These are phyloP conservation scores for Melieria crassipennis DNA, from an alignment of 2,888 invertebrate species.

Conservation along the genomic window DNA sequence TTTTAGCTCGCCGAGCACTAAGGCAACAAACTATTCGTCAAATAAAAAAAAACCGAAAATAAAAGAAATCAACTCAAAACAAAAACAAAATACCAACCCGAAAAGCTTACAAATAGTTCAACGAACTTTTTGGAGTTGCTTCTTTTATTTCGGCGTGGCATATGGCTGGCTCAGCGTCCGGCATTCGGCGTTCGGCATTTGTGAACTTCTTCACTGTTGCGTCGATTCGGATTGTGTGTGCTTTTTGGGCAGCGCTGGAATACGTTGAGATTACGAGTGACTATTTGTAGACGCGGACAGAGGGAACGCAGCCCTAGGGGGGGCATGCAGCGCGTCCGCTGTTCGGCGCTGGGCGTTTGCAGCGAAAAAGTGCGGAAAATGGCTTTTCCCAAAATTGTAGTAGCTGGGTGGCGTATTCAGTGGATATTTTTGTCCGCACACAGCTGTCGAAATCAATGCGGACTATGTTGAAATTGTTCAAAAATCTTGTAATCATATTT, in stretches of 20 bases:
- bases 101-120: constrained; percentile 45
- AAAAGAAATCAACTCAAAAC: neutral
- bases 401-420: too few relatives aligned
- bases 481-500: too few relatives aligned
- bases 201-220: neutral
- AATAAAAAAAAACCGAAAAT: constrained; percentile 6
- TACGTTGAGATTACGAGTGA: neutral
- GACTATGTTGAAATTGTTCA: too few relatives aligned
- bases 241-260: constrained; percentile 38
- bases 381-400: too few relatives aligned
- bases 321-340: too few relatives aligned
- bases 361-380: too few relatives aligned
- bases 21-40: constrained; percentile 9
- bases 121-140: constrained; percentile 54
- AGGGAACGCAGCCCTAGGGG: too few relatives aligned
- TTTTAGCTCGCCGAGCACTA: constrained; percentile 14
- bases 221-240: constrained; percentile 25
- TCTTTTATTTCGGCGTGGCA: constrained; percentile 27
- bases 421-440: too few relatives aligned
- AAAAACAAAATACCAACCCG: constrained; percentile 11
- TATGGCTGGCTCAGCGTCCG: constrained; percentile 28
- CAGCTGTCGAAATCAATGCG: too few relatives aligned
- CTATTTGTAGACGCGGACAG: neutral
- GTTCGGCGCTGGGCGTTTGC: too few relatives aligned
- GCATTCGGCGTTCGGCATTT: neutral